Conservation (phyloP, 2,888 invertebrate species). For the Melanargia galathea region DNA sequence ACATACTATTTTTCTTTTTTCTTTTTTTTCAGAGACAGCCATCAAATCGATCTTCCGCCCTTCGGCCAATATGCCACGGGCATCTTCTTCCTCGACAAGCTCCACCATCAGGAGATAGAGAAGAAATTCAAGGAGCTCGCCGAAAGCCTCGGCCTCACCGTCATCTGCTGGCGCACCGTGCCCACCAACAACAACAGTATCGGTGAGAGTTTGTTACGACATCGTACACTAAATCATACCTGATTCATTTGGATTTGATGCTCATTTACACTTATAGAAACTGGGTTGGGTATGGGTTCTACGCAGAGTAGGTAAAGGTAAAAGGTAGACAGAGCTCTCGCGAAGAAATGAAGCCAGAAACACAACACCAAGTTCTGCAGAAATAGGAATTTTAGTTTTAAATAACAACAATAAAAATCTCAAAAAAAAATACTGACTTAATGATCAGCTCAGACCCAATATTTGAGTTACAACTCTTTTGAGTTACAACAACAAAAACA, state of each 20-base stretch:
- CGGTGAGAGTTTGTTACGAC: slow-evolving; percentile 75
- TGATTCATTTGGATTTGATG: neutral
- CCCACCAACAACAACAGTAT: slow-evolving; percentile 93
- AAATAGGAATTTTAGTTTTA: too few relatives aligned
- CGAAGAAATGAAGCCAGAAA: neutral
- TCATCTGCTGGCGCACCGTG: slow-evolving; percentile 97
- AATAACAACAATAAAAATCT: too few relatives aligned
- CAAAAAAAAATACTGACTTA: too few relatives aligned
- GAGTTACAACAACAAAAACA: too few relatives aligned
- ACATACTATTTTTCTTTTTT: neutral
- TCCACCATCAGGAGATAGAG: slow-evolving; percentile 90
- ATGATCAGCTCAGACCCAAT: too few relatives aligned
- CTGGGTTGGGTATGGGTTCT: neutral
- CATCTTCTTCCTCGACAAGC: slow-evolving; percentile 95
- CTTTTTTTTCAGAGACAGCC: slow-evolving; percentile 84
- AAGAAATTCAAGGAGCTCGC: slow-evolving; percentile 91
- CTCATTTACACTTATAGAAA: slow-evolving; percentile 14
- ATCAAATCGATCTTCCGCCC: slow-evolving; percentile 91
- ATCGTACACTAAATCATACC: slow-evolving; percentile 2
- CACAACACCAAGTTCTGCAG: too few relatives aligned
- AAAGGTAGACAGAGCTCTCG: slow-evolving; percentile 3
- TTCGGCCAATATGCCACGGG: slow-evolving; percentile 97
- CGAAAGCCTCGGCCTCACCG: slow-evolving; percentile 88
- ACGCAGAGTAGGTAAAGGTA: neutral
- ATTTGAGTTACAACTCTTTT: too few relatives aligned